A percentile compares a stretch with the other conserved stretches of the same genome.
Evolutionary conservation across 2,888 invertebrate species (phyloP).

Genomic region (Scrobipalpa costella): DNA sequence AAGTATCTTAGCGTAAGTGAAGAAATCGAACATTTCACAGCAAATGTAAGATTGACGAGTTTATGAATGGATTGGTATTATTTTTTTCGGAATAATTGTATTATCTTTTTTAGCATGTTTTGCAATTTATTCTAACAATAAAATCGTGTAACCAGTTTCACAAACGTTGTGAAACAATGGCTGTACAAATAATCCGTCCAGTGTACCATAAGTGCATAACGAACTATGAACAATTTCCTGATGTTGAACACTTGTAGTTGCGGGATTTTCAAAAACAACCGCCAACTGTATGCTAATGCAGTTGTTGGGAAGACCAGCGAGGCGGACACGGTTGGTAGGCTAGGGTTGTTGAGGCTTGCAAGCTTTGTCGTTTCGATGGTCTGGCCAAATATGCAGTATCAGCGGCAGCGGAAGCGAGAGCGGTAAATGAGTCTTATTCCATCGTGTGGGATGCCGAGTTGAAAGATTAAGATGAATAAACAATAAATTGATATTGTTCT

Average conservation of each 20-base stretch:
- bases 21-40: too few species aligned
- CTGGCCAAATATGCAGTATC: neutral
- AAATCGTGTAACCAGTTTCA: neutral
- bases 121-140: too few species aligned
- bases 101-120: too few species aligned
- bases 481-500: too few species aligned
- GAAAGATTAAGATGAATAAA: too few species aligned
- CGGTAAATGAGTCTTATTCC: too few species aligned
- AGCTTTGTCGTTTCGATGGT: neutral
- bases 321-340: constrained; percentile 35
- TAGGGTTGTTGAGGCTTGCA: neutral
- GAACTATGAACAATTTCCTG: constrained; percentile 36
- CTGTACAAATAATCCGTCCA: constrained; percentile 26
- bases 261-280: constrained; percentile 57
- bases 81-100: too few species aligned
- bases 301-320: constrained; percentile 34
- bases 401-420: neutral
- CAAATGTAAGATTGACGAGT: too few species aligned
- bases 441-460: too few species aligned
- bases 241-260: constrained; percentile 43
- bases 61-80: too few species aligned
- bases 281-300: constrained; percentile 51
- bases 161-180: neutral
- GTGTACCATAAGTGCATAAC: constrained; percentile 29
- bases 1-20: too few species aligned